Evolutionary conservation across 2,888 invertebrate genomes (phyloP).

Genomic region (Acleris literana): DNA sequence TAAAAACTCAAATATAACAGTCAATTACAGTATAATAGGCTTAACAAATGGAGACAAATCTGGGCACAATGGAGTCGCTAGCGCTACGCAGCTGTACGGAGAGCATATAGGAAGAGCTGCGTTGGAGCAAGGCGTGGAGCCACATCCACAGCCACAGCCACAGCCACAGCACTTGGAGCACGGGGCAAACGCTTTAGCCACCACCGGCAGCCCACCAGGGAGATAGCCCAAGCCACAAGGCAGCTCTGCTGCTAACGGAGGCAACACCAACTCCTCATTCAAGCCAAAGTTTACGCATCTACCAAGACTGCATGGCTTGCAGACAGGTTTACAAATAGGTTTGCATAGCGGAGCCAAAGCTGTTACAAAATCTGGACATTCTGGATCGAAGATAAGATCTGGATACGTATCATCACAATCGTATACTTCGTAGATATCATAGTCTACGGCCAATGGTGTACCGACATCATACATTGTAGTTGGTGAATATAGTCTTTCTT

Average conservation of each 20-base stretch:
- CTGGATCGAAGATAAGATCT: not conserved
- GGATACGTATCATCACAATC: not conserved
- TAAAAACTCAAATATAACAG: not conserved
- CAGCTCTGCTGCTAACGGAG: slow-evolving; percentile 52
- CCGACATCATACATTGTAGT: not conserved
- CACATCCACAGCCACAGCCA: slow-evolving; percentile 11
- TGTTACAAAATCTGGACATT: slow-evolving; percentile 7
- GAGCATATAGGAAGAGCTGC: slow-evolving; percentile 49
- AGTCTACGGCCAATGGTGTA: not conserved
- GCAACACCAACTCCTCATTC: slow-evolving; percentile 49
- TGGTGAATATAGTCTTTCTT: not conserved
- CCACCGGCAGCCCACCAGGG: slow-evolving; percentile 50
- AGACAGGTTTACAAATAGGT: not conserved
- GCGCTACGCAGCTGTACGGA: slow-evolving; percentile 43
- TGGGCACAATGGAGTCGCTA: slow-evolving; percentile 53
- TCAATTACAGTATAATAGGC: slow-evolving; percentile 50
- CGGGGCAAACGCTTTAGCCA: slow-evolving; percentile 43
- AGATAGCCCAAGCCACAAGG: slow-evolving; percentile 55
- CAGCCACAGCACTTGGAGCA: slow-evolving; percentile 11
- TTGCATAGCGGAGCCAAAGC: not conserved
- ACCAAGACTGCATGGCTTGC: not conserved
- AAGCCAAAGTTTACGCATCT: slow-evolving; percentile 23
- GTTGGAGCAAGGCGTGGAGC: slow-evolving; percentile 38
- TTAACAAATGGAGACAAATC: slow-evolving; percentile 49
- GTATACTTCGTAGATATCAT: not conserved